Conservation (phyloP, 2,888 invertebrate genomes). For the Scelioninae gen. 2 region DNA sequence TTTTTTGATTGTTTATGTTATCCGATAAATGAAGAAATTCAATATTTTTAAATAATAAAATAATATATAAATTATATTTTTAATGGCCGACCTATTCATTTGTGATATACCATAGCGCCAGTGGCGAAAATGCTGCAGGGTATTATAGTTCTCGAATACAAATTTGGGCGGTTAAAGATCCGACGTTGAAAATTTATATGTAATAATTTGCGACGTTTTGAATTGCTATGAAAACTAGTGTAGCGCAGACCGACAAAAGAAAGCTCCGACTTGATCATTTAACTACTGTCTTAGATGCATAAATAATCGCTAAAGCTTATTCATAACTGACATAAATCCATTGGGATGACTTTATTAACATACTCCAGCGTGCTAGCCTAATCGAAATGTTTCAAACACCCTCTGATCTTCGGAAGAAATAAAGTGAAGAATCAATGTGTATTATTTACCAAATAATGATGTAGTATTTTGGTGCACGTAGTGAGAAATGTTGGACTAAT, state of each 20-base stretch:
- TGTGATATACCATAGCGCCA: too few species aligned
- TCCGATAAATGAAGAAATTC: too few species aligned
- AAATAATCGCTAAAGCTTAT: conserved; percentile 37
- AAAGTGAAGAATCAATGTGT: conserved; percentile 23
- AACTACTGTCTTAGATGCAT: conserved; percentile 55
- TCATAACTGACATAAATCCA: conserved; percentile 49
- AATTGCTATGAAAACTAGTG: conserved; percentile 27
- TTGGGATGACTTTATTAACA: conserved; percentile 62
- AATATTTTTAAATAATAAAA: too few species aligned
- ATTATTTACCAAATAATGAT: conserved; percentile 42
- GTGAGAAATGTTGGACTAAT: conserved; percentile 10
- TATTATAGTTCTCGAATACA: conserved; percentile 63
- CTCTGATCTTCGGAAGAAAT: conserved; percentile 36
- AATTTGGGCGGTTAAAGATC: conserved; percentile 67
- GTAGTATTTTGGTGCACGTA: neutral
- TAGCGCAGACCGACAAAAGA: conserved; percentile 47
- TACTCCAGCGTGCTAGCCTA: conserved; percentile 44
- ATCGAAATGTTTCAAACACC: conserved; percentile 24
- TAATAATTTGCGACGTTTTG: conserved; percentile 41
- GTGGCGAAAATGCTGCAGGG: too few species aligned
- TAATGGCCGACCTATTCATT: too few species aligned
- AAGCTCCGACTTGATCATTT: conserved; percentile 23
- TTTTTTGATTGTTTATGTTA: too few species aligned
- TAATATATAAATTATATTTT: too few species aligned
- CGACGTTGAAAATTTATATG: conserved; percentile 37